Conservation (phyloP, 92 coral and sea anemone species). For the Porites lobata region DNA sequence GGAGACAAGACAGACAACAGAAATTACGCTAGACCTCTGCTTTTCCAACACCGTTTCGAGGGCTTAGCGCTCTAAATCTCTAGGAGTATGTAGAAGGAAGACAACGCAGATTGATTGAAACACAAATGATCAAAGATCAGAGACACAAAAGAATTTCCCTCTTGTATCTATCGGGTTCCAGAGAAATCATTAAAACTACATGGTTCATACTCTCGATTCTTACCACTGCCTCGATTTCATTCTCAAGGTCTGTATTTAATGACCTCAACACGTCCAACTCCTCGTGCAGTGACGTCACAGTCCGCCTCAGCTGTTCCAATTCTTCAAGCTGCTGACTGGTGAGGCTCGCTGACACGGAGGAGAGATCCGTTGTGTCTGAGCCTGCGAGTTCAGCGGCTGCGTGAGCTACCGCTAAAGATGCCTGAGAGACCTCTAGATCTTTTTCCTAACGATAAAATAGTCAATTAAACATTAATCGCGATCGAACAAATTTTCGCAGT, state of each 20-base stretch:
- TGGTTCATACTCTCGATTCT: neutral
- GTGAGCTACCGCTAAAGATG: slow-evolving; percentile 95
- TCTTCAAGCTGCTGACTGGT: slow-evolving; percentile 87
- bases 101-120: no score
- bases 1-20: no score
- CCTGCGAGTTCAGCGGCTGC: slow-evolving; percentile 97
- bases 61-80: no score
- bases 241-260: slow-evolving; percentile 78
- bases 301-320: slow-evolving; percentile 77
- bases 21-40: no score
- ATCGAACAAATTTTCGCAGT: neutral
- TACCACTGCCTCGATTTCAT: slow-evolving; percentile 79
- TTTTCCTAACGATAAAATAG: slow-evolving; percentile 63
- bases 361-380: slow-evolving; percentile 57
- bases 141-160: no score
- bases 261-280: slow-evolving; percentile 75
- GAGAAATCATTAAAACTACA: no score
- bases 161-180: no score
- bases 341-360: slow-evolving; percentile 58
- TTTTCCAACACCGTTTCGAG: no score
- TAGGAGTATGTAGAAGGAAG: no score
- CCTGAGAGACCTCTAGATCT: slow-evolving; percentile 89
- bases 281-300: slow-evolving; percentile 81
- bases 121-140: no score
- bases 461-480: neutral